phyloP scores from a whole-genome alignment of 2,888 invertebrate species.

The Drosophila kokeensis region DNA sequence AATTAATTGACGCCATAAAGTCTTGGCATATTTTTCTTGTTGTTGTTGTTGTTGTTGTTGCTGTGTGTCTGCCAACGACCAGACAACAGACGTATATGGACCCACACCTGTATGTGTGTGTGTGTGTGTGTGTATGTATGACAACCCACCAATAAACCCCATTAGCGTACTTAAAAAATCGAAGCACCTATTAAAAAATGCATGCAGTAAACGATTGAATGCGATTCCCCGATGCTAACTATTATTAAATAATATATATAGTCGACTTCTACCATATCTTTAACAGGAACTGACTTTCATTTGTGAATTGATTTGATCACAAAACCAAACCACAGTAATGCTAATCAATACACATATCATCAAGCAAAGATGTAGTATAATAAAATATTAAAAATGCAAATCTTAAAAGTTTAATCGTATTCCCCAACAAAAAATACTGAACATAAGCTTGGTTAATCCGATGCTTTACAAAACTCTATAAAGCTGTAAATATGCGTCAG shows the following conservation, averaged over 20 bases:
- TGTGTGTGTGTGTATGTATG: not conserved
- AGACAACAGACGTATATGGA: slow-evolving; percentile 39
- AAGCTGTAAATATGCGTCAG: not conserved
- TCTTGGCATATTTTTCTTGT: slow-evolving; percentile 51
- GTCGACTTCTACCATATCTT: not conserved
- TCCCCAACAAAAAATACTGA: not conserved
- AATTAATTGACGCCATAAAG: slow-evolving; percentile 80
- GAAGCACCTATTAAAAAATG: not conserved
- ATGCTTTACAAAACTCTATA: not conserved
- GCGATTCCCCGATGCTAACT: not conserved
- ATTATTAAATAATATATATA: not conserved
- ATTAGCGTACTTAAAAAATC: not conserved
- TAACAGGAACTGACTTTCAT: not conserved
- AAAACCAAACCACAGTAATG: not conserved
- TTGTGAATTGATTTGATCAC: not conserved
- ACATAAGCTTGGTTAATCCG: not conserved
- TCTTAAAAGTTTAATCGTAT: not conserved
- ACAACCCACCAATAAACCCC: slow-evolving; percentile 2
- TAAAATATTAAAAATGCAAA: not conserved
- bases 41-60: slow-evolving; percentile 41
- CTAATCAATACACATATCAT: not conserved
- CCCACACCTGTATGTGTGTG: not conserved
- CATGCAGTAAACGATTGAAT: not conserved
- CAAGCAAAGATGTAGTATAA: not conserved
- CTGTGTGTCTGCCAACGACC: slow-evolving; percentile 63